These are phyloP conservation scores for Polydrusus cervinus DNA, from an alignment of 2,888 invertebrate genomes.

Conservation along the genomic window DNA sequence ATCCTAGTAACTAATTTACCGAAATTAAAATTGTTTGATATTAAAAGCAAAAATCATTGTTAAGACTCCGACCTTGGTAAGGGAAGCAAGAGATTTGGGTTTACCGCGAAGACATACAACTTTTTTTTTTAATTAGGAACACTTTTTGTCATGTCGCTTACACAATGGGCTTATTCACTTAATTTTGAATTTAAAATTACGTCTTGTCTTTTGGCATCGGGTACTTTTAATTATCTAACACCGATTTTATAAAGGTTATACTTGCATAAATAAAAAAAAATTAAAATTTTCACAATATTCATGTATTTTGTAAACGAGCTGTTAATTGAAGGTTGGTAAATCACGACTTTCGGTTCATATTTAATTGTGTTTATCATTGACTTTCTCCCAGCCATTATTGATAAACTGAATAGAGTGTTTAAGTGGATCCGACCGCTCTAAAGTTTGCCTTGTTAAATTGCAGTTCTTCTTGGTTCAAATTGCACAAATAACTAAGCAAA, in stretches of 20 bases:
- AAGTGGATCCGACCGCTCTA: too few species aligned
- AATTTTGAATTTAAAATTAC: too few species aligned
- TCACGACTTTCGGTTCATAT: background rate
- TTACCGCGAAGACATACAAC: too few species aligned
- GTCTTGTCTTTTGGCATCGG: background rate
- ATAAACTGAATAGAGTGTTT: too few species aligned
- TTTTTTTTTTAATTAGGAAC: too few species aligned
- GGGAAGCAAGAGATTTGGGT: too few species aligned
- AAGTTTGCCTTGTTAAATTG: too few species aligned
- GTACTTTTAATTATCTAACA: constrained; percentile 11
- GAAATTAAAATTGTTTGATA: constrained; percentile 6
- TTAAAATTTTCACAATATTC: background rate
- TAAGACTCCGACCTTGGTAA: too few species aligned
- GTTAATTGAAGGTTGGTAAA: background rate
- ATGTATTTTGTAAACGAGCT: background rate
- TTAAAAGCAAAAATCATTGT: background rate
- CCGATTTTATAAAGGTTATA: constrained; percentile 7
- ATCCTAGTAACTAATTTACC: constrained; percentile 22
- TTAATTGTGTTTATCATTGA: background rate
- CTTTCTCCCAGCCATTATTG: background rate
- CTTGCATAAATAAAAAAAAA: background rate
- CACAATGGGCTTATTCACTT: too few species aligned
- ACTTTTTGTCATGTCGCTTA: too few species aligned
- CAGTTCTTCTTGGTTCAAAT: too few species aligned
- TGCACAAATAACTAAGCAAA: too few species aligned